Conservation (phyloP, 2,888 invertebrate genomes). For the Sarcophaga caerulescens region DNA sequence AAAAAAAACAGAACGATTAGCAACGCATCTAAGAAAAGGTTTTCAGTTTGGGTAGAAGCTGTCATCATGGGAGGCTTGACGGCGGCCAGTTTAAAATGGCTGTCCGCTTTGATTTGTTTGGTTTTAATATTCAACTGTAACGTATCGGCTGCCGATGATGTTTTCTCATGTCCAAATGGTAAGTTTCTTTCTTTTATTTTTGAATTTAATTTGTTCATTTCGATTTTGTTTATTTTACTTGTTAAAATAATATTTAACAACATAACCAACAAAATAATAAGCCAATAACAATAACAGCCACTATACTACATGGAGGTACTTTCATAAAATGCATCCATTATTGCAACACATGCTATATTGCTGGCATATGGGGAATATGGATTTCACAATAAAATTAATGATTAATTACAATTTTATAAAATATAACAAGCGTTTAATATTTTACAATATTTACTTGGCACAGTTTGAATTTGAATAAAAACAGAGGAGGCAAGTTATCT, state of each 20-base stretch:
- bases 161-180: conserved; percentile 81
- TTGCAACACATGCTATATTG: too few relatives aligned
- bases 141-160: conserved; percentile 76
- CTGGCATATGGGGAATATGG: too few relatives aligned
- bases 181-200: conserved; percentile 72
- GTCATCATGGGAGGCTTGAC: conserved; percentile 78
- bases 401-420: too few relatives aligned
- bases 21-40: conserved; percentile 1
- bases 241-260: not conserved
- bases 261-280: not conserved
- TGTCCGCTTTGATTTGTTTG: conserved; percentile 79
- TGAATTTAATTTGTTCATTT: too few relatives aligned
- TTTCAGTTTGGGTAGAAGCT: conserved; percentile 33
- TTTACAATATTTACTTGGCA: too few relatives aligned
- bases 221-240: conserved; percentile 3
- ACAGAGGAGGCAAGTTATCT: too few relatives aligned
- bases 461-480: too few relatives aligned
- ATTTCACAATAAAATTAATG: too few relatives aligned
- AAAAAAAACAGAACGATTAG: conserved; percentile 42
- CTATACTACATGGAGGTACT: too few relatives aligned
- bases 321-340: too few relatives aligned
- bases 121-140: conserved; percentile 68
- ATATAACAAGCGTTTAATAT: too few relatives aligned
- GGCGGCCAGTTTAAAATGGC: conserved; percentile 81
- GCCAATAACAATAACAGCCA: not conserved